Evolutionary conservation across 1,140 invertebrate genomes (phyloP), one percentile per base, ranked within the genome.

Genomic region (Chymomyza costata): DNA sequence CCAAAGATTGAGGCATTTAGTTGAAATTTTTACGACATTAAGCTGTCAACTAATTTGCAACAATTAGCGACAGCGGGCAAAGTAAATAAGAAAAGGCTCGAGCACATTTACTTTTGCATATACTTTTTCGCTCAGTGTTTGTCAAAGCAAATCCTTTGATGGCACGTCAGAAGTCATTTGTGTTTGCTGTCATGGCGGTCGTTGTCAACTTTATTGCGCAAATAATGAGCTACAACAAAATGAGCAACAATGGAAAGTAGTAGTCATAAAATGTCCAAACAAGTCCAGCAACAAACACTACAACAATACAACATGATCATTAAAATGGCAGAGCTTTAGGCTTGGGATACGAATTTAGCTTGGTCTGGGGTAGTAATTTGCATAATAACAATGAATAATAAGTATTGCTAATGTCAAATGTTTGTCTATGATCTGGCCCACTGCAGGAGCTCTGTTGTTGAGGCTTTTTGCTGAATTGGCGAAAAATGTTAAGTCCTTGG

Each of bases 31-130:
- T 67, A 73, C 73, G 64, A 78, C 73, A 67, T 80, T 80, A 80
- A 80, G 73, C 82, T 80, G 74, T 80, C 76, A 80, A 80, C 74
- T 78, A 78, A 78, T 78, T 78, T 78, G 71, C 47, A 54, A 61
- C 69, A 80, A 67, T 66, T 67, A 67, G 47, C 32, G 32, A 43
- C 17, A 38, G 28, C 11, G 8, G 45, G 21, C 46, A 60, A 25
- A 50, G 21, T 37, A 8, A 16, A 43, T 11, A 0, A 1, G 11
- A 7, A 5, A 11, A 13, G 30, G 14, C 32, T 14, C 39, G 59
- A 37, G 54, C 53, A 58, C 53, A 49, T 35, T 7, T 13, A n/a
- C 31, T 46, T 46, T 1, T 1, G 15, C 17, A 31, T 25, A 18
- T 41, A 14, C 16, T 32, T 51, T 41, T 10, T 50, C 3, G 21